Evolutionary conservation across 2,797 vertebrate genomes (phyloP).

Genomic region (Thripadectes ignobilis): DNA sequence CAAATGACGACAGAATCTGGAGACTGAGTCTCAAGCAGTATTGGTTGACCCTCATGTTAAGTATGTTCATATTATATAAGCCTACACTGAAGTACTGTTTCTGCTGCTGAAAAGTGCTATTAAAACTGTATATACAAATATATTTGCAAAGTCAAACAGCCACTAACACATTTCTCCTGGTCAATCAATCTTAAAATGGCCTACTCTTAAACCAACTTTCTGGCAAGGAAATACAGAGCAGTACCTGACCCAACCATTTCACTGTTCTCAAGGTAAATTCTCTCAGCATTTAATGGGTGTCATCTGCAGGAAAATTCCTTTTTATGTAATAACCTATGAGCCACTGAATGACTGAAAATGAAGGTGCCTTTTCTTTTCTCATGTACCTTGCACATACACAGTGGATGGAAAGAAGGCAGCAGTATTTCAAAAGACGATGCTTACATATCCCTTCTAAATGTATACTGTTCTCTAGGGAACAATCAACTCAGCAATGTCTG

Average conservation of each 20-base stretch:
- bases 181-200: not conserved
- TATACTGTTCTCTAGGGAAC: conserved; percentile 41
- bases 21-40: conserved; percentile 40
- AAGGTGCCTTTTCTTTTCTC: conserved; percentile 1
- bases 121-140: conserved; percentile 20
- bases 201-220: conserved; percentile 34
- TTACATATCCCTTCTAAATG: not conserved
- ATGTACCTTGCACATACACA: not conserved
- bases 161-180: not conserved
- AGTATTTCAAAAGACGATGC: conserved; percentile 20
- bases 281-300: not conserved
- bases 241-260: not conserved
- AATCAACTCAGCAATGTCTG: conserved; percentile 50
- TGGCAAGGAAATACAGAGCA: not conserved
- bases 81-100: not conserved
- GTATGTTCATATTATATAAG: conserved; percentile 54
- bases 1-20: conserved; percentile 57
- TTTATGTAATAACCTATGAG: conserved; percentile 36
- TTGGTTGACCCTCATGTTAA: conserved; percentile 50
- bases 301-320: conserved; percentile 27
- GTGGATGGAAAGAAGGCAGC: not conserved
- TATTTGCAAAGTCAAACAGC: conserved; percentile 4
- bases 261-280: not conserved
- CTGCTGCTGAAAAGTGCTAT: conserved; percentile 29
- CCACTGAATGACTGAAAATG: not conserved